Conservation (phyloP, 1,140 invertebrate species). For the Leucophenga varia region DNA sequence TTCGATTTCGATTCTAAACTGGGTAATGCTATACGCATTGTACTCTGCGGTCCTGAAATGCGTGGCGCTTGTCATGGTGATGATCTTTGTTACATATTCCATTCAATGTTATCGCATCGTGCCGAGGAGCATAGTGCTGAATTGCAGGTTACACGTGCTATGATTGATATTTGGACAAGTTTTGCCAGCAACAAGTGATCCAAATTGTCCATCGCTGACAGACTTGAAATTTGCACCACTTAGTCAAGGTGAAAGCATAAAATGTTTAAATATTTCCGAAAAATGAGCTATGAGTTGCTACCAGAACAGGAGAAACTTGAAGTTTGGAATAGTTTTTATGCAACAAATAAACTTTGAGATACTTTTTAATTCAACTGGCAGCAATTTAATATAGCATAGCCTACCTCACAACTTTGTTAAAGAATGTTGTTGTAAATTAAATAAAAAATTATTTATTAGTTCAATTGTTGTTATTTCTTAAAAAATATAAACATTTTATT, state of each 20-base stretch:
- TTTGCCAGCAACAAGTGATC: slow-evolving; percentile 44
- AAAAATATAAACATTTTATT: no score
- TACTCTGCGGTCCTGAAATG: slow-evolving; percentile 26
- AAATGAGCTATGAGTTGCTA: slow-evolving; percentile 36
- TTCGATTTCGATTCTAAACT: slow-evolving; percentile 38
- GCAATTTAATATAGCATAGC: no score
- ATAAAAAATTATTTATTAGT: no score
- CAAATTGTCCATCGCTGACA: slow-evolving; percentile 18
- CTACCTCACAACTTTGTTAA: no score
- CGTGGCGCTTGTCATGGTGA: slow-evolving; percentile 62
- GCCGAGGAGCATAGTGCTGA: slow-evolving; percentile 26
- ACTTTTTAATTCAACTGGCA: no score
- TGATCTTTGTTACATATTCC: slow-evolving; percentile 64
- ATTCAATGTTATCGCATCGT: slow-evolving; percentile 48
- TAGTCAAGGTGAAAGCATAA: slow-evolving; percentile 18
- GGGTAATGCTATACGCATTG: slow-evolving; percentile 25
- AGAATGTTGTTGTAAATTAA: no score
- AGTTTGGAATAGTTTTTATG: slow-evolving; percentile 47
- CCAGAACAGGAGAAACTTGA: slow-evolving; percentile 44
- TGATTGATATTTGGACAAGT: slow-evolving; percentile 53
- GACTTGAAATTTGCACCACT: slow-evolving; percentile 36
- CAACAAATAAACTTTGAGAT: no score
- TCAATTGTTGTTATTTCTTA: no score
- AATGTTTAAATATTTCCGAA: slow-evolving; percentile 47
- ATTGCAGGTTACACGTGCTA: slow-evolving; percentile 40